Conservation (phyloP, 2,888 invertebrate genomes). For the Myopa tessellatipennis region DNA sequence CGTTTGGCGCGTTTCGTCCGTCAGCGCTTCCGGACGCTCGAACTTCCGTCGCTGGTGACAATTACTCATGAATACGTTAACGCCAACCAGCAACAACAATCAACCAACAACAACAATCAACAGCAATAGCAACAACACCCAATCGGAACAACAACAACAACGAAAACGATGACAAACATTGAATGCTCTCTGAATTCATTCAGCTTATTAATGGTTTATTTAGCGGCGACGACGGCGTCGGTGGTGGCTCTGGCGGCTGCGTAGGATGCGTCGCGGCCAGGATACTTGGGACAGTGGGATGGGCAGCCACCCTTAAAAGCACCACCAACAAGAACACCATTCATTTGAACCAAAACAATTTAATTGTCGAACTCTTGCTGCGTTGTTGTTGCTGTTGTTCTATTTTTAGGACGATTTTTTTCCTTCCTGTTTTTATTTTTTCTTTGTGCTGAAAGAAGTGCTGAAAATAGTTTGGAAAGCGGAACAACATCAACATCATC, state of each 20-base stretch:
- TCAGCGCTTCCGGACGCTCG: conserved; percentile 22
- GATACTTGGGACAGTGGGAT: background rate
- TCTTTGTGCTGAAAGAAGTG: background rate
- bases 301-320: background rate
- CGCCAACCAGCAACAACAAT: background rate
- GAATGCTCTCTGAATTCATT: background rate
- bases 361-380: background rate
- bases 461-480: background rate
- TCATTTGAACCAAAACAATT: conserved; percentile 14
- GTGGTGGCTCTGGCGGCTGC: background rate
- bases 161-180: background rate
- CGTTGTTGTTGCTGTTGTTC: background rate
- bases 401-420: background rate
- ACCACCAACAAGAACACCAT: background rate
- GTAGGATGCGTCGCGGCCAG: background rate
- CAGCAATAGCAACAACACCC: background rate
- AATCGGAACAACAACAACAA: conserved; percentile 9
- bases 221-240: conserved; percentile 12
- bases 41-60: conserved; percentile 36
- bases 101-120: background rate
- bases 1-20: conserved; percentile 27
- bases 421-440: background rate
- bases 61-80: conserved; percentile 39
- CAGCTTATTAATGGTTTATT: conserved; percentile 38
- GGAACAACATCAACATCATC: background rate